Conservation (phyloP, 2,797 vertebrate genomes). For the Anabas testudineus region DNA sequence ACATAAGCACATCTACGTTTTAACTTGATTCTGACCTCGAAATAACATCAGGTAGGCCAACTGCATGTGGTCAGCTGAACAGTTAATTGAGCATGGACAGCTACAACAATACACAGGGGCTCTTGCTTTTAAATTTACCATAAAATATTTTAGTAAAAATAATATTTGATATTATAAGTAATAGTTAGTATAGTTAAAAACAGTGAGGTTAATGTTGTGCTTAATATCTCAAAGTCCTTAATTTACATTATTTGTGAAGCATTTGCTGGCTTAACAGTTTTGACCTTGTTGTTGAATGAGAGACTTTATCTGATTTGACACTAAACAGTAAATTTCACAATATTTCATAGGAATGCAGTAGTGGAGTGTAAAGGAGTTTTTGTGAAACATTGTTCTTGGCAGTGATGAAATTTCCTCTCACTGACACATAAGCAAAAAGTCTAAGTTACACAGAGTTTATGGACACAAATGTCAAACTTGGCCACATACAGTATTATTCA, state of each 20-base stretch:
- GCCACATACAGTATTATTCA: neutral
- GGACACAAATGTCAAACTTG: neutral
- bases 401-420: neutral
- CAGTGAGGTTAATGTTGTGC: neutral
- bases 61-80: neutral
- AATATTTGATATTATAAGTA: too few relatives aligned
- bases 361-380: neutral
- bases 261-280: constrained; percentile 1
- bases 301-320: constrained; percentile 3
- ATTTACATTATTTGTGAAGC: neutral
- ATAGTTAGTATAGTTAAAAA: constrained; percentile 11
- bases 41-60: neutral
- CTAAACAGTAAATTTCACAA: neutral
- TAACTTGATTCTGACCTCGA: constrained; percentile 14
- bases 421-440: constrained; percentile 8
- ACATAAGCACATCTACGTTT: neutral
- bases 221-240: neutral
- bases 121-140: neutral
- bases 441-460: too few relatives aligned
- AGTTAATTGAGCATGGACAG: neutral
- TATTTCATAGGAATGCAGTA: constrained; percentile 5
- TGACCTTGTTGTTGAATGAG: neutral
- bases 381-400: neutral
- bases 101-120: neutral
- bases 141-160: neutral